Evolutionary conservation across 2,797 vertebrate genomes (phyloP).

Genomic region (Notamacropus eugenii): DNA sequence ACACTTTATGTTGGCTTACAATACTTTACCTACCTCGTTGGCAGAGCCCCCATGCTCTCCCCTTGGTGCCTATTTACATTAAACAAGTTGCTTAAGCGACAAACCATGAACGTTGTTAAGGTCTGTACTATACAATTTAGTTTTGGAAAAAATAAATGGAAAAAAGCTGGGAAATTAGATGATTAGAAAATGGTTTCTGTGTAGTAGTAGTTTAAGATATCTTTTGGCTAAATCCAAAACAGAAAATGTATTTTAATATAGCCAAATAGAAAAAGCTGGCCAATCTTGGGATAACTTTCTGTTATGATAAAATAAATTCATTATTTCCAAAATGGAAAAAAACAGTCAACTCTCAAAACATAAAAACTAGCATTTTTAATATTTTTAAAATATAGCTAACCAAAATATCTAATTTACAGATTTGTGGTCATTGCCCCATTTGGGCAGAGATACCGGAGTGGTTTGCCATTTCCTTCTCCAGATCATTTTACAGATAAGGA

Average conservation of each 20-base stretch:
- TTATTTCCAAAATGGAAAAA: background rate
- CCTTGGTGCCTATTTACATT: background rate
- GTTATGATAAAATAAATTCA: background rate
- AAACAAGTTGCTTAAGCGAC: background rate
- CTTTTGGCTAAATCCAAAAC: too few species aligned
- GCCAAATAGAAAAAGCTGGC: background rate
- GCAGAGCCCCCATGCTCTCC: background rate
- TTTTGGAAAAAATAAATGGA: background rate
- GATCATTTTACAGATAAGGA: background rate
- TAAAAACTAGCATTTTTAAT: conserved; percentile 20
- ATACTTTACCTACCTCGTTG: background rate
- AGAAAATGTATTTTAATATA: background rate
- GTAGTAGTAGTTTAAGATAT: background rate
- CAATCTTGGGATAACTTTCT: background rate
- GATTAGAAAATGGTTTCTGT: background rate
- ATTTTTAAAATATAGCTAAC: background rate
- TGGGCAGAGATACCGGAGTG: background rate
- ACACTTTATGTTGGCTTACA: background rate
- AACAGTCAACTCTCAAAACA: background rate
- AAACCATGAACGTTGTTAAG: background rate
- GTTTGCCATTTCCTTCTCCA: background rate
- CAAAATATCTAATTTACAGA: conserved; percentile 18
- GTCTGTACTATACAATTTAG: background rate
- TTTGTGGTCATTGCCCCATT: background rate
- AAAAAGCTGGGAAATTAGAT: background rate